phyloP scores from a whole-genome alignment of 2,113 vertebrate species.

The Gasterosteus aculeatus region DNA sequence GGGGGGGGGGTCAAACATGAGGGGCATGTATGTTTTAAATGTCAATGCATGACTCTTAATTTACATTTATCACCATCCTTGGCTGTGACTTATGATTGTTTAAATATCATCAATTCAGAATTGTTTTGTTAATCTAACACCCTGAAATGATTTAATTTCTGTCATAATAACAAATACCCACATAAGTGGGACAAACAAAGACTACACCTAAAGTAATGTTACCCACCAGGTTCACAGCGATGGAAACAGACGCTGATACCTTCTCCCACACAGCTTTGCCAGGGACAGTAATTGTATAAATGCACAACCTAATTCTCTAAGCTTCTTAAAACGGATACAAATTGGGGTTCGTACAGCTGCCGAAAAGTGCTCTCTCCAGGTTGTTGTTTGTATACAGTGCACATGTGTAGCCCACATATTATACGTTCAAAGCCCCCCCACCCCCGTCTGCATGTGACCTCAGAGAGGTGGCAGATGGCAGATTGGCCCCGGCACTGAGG shows the following conservation, averaged over 20 bases:
- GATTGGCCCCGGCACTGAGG: constrained; percentile 80
- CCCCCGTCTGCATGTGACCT: constrained; percentile 69
- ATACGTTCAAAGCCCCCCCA: constrained; percentile 49
- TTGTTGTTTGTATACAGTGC: constrained; percentile 66
- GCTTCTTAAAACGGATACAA: constrained; percentile 55
- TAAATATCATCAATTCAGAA: neutral
- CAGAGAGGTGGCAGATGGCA: constrained; percentile 89
- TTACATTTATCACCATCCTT: no score
- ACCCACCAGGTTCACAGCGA: constrained; percentile 23
- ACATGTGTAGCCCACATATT: constrained; percentile 63
- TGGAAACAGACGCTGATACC: constrained; percentile 42
- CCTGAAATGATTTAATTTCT: neutral
- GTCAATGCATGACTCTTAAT: no score
- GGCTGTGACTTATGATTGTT: no score
- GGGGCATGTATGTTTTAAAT: no score
- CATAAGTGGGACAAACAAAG: neutral
- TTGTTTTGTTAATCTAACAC: neutral
- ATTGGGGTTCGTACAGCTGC: constrained; percentile 30
- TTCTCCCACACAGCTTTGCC: constrained; percentile 64
- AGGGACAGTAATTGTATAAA: constrained; percentile 57
- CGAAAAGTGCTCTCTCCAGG: constrained; percentile 21
- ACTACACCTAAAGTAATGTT: constrained; percentile 3
- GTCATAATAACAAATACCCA: neutral
- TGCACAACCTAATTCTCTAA: constrained; percentile 68
- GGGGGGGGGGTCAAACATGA: constrained; percentile 9